Percentiles rank a stretch among this genome's conserved stretches.
These are phyloP conservation scores for Syngnathus typhle DNA, from an alignment of 2,113 vertebrate genomes.

Conservation along the genomic window DNA sequence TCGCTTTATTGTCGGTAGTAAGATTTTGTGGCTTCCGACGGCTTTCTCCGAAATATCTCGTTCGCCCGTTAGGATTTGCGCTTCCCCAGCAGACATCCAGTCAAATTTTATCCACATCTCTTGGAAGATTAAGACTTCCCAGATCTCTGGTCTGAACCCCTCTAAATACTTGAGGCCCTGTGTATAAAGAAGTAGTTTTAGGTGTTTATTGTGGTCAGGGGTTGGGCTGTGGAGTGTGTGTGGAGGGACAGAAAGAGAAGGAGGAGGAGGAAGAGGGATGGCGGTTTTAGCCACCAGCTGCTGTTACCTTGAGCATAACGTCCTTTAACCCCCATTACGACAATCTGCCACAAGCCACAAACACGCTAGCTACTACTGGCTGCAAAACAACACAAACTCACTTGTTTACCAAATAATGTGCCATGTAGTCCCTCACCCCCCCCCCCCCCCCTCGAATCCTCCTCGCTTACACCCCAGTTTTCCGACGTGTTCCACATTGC, in stretches of 20 bases:
- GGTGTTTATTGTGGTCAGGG: slow-evolving; percentile 67
- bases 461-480: slow-evolving; percentile 25
- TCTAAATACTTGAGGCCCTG: slow-evolving; percentile 17
- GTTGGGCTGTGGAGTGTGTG: slow-evolving; percentile 49
- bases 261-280: slow-evolving; percentile 55
- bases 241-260: slow-evolving; percentile 43
- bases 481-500: slow-evolving; percentile 12
- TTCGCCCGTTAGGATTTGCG: slow-evolving; percentile 8
- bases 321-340: slow-evolving; percentile 63
- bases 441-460: slow-evolving; percentile 6
- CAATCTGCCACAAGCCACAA: slow-evolving; percentile 62
- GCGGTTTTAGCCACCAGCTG: slow-evolving; percentile 65
- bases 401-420: slow-evolving; percentile 73
- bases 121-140: slow-evolving; percentile 27
- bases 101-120: slow-evolving; percentile 16
- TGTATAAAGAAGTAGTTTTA: slow-evolving; percentile 32
- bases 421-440: slow-evolving; percentile 32
- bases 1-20: slow-evolving; percentile 45
- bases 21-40: slow-evolving; percentile 55
- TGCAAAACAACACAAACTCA: slow-evolving; percentile 64
- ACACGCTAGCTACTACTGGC: slow-evolving; percentile 58
- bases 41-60: slow-evolving; percentile 35
- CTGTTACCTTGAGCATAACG: slow-evolving; percentile 68
- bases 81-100: slow-evolving; percentile 4
- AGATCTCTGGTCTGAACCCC: slow-evolving; percentile 28